Evolutionary conservation across 2,113 vertebrate genomes (phyloP).

Genomic region (Macquaria ambigua): DNA sequence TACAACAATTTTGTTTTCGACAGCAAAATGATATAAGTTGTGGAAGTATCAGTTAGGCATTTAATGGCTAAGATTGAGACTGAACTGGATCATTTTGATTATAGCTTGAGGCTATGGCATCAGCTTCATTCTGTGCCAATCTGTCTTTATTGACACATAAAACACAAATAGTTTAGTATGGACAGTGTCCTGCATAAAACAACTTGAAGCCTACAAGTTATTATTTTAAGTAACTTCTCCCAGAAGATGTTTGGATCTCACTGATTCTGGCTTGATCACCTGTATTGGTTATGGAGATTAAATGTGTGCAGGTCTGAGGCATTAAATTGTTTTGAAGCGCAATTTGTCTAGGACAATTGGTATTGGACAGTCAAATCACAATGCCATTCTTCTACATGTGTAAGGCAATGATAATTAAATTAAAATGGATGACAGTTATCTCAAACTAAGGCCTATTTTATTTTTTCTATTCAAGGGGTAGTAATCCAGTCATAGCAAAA

Average conservation of each 20-base stretch:
- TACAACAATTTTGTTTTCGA: background rate
- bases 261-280: background rate
- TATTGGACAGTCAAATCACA: background rate
- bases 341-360: background rate
- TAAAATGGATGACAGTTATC: background rate
- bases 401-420: background rate
- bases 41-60: background rate
- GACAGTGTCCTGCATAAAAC: background rate
- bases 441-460: background rate
- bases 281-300: background rate
- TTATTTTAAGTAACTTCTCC: background rate
- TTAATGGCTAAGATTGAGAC: background rate
- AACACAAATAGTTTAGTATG: background rate
- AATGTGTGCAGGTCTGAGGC: background rate
- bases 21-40: background rate
- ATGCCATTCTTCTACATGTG: background rate
- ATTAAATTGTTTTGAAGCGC: background rate
- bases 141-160: background rate
- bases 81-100: background rate
- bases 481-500: background rate
- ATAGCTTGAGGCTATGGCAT: no score
- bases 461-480: background rate
- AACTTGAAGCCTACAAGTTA: background rate
- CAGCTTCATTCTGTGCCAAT: no score
- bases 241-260: background rate